Evolutionary conservation across 1,140 invertebrate genomes (phyloP), one percentile per base, ranked within the genome.

Genomic region (Copidosoma floridanum): DNA sequence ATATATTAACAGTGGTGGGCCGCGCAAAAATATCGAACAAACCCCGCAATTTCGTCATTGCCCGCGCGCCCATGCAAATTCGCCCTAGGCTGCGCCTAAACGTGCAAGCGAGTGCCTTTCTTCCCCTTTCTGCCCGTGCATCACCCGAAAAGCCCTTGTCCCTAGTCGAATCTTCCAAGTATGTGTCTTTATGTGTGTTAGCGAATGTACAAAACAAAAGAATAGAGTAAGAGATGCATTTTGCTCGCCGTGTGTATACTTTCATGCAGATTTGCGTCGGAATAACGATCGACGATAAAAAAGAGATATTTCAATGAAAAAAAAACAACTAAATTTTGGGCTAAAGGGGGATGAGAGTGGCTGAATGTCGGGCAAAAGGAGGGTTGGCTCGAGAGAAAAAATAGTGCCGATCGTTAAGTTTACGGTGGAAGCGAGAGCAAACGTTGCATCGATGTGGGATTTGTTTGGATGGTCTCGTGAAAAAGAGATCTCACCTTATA

Each of bases 351-450:
- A 21, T 40, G 37, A 11, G 37, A 7, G 37, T 40, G 18, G 7
- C 35, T 50, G 40, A 40, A 47, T 32, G 43, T 57, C 27, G 53
- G 32, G 53, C 26, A 27, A 57, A 50, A 46, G 55, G 55, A 48
- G 55, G 46, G 47, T 48, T 38, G 11, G 56, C 56, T 38, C 20
- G 18, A 18, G 35, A 23, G n/a, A n/a, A n/a, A n/a, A n/a, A n/a
- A n/a, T n/a, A 46, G 64, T 68, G 68, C 35, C 67, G 65, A 69
- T 73, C 68, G 70, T 74, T 73, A 74, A 73, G 65, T 71, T 74
- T 73, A 71, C 69, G 68, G 69, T 62, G 59, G 59, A 62, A n/a
- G n/a, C n/a, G n/a, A n/a, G n/a, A n/a, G n/a, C n/a, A n/a, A n/a
- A n/a, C n/a, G n/a, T n/a, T n/a, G n/a, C n/a, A n/a, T n/a, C n/a